Evolutionary conservation across 2,888 invertebrate genomes (phyloP).

Genomic region (Trisateles emortualis): DNA sequence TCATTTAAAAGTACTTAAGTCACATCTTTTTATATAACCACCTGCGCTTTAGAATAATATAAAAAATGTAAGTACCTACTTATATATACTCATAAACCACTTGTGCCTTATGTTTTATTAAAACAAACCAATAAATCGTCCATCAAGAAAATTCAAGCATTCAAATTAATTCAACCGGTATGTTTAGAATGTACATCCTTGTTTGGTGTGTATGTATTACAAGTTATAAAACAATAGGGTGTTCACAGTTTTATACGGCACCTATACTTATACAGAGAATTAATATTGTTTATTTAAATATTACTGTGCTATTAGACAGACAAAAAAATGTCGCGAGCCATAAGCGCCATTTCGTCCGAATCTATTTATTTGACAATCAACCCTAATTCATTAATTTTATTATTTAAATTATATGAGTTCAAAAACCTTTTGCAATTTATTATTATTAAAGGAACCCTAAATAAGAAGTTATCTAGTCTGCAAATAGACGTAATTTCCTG

Average conservation of each 20-base stretch:
- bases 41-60: neutral
- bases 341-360: conserved; percentile 30
- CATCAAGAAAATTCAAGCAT: conserved; percentile 51
- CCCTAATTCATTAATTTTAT: conserved; percentile 20
- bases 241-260: conserved; percentile 46
- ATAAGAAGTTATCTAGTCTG: neutral
- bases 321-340: conserved; percentile 41
- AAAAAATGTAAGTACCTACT: conserved; percentile 8
- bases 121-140: conserved; percentile 44
- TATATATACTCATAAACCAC: conserved; percentile 33
- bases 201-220: conserved; percentile 46
- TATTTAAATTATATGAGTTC: conserved; percentile 19
- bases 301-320: conserved; percentile 43
- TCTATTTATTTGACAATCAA: conserved; percentile 34
- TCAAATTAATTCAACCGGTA: conserved; percentile 56
- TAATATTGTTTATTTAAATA: conserved; percentile 51
- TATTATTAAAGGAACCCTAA: neutral
- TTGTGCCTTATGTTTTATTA: conserved; percentile 49
- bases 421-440: conserved; percentile 19
- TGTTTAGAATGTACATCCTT: conserved; percentile 56
- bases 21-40: too few relatives aligned
- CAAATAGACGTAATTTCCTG: neutral
- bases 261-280: conserved; percentile 43
- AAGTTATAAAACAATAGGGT: conserved; percentile 55
- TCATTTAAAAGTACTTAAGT: too few relatives aligned